Evolutionary conservation across 1,140 invertebrate species (phyloP).

Genomic region (Calycopis cecrops): DNA sequence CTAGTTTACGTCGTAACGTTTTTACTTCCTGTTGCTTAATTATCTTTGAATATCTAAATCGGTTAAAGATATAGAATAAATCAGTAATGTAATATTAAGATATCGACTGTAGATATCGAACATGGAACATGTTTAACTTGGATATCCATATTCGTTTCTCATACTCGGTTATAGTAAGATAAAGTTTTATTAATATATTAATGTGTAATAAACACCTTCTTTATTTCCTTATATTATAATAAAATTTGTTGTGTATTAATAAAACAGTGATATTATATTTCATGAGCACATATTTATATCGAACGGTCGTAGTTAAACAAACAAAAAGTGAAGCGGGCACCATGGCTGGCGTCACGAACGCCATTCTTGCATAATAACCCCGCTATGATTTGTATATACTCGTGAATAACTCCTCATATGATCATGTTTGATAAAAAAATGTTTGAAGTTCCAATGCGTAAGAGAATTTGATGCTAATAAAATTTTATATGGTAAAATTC

Average conservation of each 20-base stretch:
- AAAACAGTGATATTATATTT: too few species aligned
- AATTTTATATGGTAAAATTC: constrained; percentile 11
- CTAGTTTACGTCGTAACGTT: neutral
- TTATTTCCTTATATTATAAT: too few species aligned
- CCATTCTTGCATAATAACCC: constrained; percentile 67
- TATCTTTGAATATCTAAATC: neutral
- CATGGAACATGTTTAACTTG: neutral
- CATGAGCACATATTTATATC: too few species aligned
- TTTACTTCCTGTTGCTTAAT: constrained; percentile 6
- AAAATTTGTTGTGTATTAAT: too few species aligned
- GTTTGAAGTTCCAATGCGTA: constrained; percentile 5
- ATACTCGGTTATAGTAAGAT: too few species aligned
- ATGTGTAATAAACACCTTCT: too few species aligned
- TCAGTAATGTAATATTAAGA: too few species aligned
- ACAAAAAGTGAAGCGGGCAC: constrained; percentile 29
- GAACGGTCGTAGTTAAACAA: constrained; percentile 3
- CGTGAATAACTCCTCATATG: constrained; percentile 8
- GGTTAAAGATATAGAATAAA: too few species aligned
- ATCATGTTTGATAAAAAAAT: constrained; percentile 5
- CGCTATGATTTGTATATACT: constrained; percentile 47
- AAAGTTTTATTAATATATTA: too few species aligned
- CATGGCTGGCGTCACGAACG: constrained; percentile 55
- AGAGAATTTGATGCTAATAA: constrained; percentile 3
- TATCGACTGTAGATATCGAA: neutral
- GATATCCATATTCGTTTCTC: neutral